These are phyloP conservation scores for Sminthurides aquaticus DNA, from an alignment of 2,888 invertebrate species.

Conservation along the genomic window DNA sequence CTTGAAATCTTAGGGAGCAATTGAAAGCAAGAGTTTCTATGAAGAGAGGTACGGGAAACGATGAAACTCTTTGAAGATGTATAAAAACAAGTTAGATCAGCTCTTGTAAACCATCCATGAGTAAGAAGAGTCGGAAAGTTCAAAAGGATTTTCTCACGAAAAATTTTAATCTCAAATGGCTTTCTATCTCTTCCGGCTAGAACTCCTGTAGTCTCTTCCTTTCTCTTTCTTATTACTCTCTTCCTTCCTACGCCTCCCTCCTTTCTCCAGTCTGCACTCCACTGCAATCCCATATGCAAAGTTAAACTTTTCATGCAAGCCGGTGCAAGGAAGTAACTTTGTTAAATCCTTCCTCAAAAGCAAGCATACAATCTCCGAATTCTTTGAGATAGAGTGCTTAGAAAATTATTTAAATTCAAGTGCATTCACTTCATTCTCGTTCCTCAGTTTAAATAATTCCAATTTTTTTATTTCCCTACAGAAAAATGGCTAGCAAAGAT, in stretches of 20 bases:
- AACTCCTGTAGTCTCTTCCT: too few species aligned
- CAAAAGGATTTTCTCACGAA: not conserved
- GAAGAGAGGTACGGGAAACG: not conserved
- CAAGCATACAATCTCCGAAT: not conserved
- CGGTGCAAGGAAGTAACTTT: not conserved
- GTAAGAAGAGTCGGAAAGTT: not conserved
- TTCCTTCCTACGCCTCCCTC: too few species aligned
- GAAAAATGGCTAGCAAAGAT: constrained; percentile 16
- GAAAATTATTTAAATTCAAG: not conserved
- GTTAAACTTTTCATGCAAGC: not conserved
- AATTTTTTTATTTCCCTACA: constrained; percentile 12
- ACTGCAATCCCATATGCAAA: too few species aligned
- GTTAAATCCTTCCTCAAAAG: not conserved
- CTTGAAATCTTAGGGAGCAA: too few species aligned
- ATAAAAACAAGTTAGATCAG: too few species aligned
- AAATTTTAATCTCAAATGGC: not conserved
- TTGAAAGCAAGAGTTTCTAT: too few species aligned
- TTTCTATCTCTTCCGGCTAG: not conserved
- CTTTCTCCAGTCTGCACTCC: too few species aligned
- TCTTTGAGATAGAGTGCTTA: not conserved
- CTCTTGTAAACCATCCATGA: not conserved
- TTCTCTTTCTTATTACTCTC: too few species aligned
- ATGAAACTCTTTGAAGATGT: not conserved
- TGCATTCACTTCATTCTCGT: constrained; percentile 15
- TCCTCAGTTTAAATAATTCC: not conserved